Percentiles rank a stretch among this genome's conserved stretches.
These are phyloP conservation scores for Tyrophagus putrescentiae DNA, from an alignment of 1,140 invertebrate species.

Conservation along the genomic window DNA sequence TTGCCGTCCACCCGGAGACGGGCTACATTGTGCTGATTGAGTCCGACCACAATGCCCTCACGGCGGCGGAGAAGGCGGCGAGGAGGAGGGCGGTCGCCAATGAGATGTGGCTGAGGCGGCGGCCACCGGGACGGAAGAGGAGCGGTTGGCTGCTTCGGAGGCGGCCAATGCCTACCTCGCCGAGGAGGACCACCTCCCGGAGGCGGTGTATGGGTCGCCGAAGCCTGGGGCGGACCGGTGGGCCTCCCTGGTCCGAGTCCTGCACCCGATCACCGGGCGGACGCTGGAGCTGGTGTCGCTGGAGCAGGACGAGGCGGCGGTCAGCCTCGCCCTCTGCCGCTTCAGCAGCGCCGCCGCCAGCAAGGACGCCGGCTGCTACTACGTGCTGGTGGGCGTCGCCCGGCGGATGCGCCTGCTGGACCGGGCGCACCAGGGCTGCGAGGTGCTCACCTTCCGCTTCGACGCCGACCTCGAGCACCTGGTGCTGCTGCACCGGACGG, in stretches of 20 bases:
- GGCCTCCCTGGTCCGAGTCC: conserved; percentile 82
- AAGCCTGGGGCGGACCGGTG: conserved; percentile 91
- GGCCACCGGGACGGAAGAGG: conserved; percentile 61
- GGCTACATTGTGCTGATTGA: conserved; percentile 75
- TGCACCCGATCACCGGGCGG: conserved; percentile 71
- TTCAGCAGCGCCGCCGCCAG: conserved; percentile 46
- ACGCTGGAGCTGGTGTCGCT: conserved; percentile 63
- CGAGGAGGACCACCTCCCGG: conserved; percentile 84
- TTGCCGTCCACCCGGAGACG: conserved; percentile 82
- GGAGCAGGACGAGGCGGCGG: conserved; percentile 91
- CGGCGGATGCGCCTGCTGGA: conserved; percentile 82
- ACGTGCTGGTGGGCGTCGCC: conserved; percentile 69
- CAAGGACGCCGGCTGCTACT: conserved; percentile 52
- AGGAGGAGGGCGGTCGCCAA: conserved; percentile 61
- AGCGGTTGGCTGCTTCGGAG: conserved; percentile 83
- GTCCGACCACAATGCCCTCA: conserved; percentile 97
- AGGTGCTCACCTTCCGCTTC: conserved; percentile 68
- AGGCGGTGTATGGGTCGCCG: conserved; percentile 80
- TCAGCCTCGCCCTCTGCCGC: conserved; percentile 57
- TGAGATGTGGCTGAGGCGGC: conserved; percentile 95
- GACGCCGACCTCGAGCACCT: conserved; percentile 54
- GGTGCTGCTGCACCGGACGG: conserved; percentile 82
- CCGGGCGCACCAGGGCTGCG: conserved; percentile 56
- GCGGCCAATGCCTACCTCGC: conserved; percentile 91
- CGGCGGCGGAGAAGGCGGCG: conserved; percentile 86